A percentile compares a stretch with the other conserved stretches of the same genome.
These are phyloP conservation scores for Xanthostigma xanthostigma DNA, from an alignment of 2,888 invertebrate genomes.

Conservation along the genomic window DNA sequence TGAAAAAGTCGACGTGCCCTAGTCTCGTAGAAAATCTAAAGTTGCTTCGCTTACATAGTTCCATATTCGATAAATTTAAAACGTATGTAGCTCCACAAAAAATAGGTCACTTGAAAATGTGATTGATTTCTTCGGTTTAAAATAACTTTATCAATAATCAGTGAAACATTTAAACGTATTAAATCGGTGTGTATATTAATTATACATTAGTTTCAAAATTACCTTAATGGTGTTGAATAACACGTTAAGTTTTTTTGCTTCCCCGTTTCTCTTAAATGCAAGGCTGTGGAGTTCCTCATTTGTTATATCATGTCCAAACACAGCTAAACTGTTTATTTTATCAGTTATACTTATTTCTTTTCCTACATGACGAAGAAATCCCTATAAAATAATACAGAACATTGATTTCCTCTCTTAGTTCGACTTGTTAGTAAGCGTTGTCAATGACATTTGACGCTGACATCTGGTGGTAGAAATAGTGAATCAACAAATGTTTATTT, in stretches of 20 bases:
- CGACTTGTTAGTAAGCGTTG: too few species aligned
- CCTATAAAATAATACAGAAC: constrained; percentile 24
- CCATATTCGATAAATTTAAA: too few species aligned
- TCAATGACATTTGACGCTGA: too few species aligned
- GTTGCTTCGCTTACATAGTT: too few species aligned
- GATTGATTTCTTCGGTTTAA: too few species aligned
- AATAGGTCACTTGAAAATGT: too few species aligned
- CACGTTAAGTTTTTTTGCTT: constrained; percentile 18
- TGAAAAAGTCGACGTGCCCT: too few species aligned
- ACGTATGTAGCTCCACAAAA: too few species aligned
- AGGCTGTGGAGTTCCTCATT: constrained; percentile 34
- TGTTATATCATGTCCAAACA: constrained; percentile 45
- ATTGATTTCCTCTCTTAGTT: not conserved
- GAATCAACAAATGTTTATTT: too few species aligned
- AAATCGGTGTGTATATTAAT: constrained; percentile 4
- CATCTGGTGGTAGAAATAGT: too few species aligned
- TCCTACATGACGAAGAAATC: constrained; percentile 28
- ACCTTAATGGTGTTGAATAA: constrained; percentile 14
- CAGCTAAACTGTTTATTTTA: constrained; percentile 40
- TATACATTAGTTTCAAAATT: not conserved
- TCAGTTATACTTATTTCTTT: constrained; percentile 30
- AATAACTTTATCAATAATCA: too few species aligned
- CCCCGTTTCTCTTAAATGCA: constrained; percentile 33
- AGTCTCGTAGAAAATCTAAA: too few species aligned
- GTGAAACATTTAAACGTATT: not conserved